phyloP scores from a whole-genome alignment of 2,113 vertebrate genomes.

The Lontra canadensis region DNA sequence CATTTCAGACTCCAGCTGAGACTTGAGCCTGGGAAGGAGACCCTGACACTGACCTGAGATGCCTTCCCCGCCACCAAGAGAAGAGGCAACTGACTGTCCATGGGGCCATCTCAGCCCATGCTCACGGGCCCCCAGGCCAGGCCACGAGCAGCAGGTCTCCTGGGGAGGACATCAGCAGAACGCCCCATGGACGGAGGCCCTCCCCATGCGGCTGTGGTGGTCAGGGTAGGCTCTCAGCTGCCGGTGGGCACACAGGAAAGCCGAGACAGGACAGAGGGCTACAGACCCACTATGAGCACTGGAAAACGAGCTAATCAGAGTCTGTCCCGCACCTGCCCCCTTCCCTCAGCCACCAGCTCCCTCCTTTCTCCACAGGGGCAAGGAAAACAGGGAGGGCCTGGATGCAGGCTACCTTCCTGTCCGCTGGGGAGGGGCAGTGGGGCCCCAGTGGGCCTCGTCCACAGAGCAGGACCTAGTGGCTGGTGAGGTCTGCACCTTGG shows the following conservation, averaged over 20 bases:
- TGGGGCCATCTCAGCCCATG: background rate
- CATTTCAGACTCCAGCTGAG: background rate
- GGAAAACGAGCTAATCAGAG: background rate
- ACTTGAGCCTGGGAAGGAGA: background rate
- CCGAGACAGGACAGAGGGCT: background rate
- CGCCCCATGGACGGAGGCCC: background rate
- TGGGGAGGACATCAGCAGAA: background rate
- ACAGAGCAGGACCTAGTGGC: background rate
- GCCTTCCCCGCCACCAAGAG: background rate
- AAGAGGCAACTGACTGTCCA: background rate
- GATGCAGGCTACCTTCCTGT: background rate
- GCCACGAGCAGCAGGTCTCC: no score
- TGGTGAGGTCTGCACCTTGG: background rate
- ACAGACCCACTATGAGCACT: background rate
- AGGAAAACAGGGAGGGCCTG: background rate
- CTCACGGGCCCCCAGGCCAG: no score
- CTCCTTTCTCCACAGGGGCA: background rate
- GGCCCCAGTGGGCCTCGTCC: background rate
- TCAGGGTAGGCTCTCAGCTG: background rate
- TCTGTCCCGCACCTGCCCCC: background rate
- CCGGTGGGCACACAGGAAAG: background rate
- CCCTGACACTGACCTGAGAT: background rate
- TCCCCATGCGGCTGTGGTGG: fast-evolving
- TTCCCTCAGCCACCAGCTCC: background rate
- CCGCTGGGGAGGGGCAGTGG: no score